phyloP scores from a whole-genome alignment of 2,797 vertebrate species.

The Odontamblyopus lacepedii region DNA sequence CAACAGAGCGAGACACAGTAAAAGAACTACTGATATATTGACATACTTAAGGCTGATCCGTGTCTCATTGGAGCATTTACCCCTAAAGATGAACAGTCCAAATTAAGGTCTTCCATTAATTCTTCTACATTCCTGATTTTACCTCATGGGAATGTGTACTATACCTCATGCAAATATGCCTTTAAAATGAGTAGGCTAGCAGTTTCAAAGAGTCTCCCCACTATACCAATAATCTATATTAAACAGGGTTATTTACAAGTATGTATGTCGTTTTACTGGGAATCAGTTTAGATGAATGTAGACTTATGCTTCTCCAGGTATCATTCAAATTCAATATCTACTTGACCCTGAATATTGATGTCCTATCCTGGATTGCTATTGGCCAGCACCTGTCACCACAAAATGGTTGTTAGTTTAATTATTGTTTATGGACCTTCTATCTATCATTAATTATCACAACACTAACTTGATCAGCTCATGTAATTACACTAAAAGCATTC shows the following conservation, averaged over 20 bases:
- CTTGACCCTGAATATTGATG: background rate
- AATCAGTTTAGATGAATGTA: background rate
- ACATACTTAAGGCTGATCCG: too few species aligned
- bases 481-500: constrained; percentile 23
- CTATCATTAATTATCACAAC: constrained; percentile 29
- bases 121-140: too few species aligned
- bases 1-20: too few species aligned
- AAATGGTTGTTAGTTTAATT: constrained; percentile 17
- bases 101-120: too few species aligned
- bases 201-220: background rate
- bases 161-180: too few species aligned
- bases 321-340: background rate
- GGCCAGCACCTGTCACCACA: constrained; percentile 14
- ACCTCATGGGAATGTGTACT: too few species aligned
- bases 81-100: too few species aligned
- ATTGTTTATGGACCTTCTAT: constrained; percentile 13
- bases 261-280: background rate
- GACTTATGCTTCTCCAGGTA: background rate
- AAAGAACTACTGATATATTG: too few species aligned
- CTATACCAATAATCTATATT: background rate
- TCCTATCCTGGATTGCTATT: constrained; percentile 10
- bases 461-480: constrained; percentile 26
- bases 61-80: too few species aligned
- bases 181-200: background rate
- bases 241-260: background rate